These are phyloP conservation scores for Bos javanicus DNA, from an alignment of 2,113 vertebrate species.

Conservation along the genomic window DNA sequence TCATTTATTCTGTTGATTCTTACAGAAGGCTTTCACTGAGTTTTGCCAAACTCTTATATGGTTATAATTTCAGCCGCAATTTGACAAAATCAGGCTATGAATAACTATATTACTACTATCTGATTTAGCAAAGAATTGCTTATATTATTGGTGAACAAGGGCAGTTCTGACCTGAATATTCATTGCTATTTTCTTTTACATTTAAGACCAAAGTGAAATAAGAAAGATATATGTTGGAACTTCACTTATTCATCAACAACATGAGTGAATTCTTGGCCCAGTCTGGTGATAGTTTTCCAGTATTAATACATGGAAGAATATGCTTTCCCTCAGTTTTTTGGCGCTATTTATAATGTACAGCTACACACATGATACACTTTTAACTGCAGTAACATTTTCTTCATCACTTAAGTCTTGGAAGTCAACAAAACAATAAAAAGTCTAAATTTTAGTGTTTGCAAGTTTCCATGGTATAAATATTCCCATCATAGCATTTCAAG, in stretches of 20 bases:
- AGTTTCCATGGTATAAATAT: neutral
- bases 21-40: neutral
- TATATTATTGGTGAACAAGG: neutral
- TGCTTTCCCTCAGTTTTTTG: neutral
- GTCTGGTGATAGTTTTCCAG: neutral
- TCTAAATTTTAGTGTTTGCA: neutral
- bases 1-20: neutral
- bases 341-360: neutral
- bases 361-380: neutral
- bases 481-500: neutral
- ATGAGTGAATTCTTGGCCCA: neutral
- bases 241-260: neutral
- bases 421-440: neutral
- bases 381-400: neutral
- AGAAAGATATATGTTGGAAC: neutral
- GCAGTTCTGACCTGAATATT: neutral
- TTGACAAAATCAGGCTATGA: neutral
- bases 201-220: neutral
- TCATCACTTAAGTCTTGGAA: neutral
- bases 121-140: neutral
- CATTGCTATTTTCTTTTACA: neutral
- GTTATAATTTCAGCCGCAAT: neutral
- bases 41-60: neutral
- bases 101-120: neutral
- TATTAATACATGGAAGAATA: neutral